Evolutionary conservation across 2,797 vertebrate genomes (phyloP), one percentile per base, ranked within the genome.

Genomic region (Knipowitschia caucasica): DNA sequence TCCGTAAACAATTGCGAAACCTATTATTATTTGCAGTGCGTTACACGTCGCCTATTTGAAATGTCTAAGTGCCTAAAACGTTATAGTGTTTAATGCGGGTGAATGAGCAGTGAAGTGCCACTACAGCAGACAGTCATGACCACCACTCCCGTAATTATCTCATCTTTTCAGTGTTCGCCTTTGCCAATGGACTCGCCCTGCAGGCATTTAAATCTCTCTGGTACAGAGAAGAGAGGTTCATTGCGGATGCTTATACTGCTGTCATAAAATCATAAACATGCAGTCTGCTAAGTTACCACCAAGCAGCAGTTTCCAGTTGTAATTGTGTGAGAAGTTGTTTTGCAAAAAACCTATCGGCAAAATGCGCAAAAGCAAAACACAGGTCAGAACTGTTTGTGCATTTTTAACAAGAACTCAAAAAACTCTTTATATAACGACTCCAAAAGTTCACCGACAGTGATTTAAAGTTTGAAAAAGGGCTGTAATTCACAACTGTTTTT

Each of bases 31-130:
- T 46, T 50, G 10, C 30, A 25, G 52, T 43, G 3, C 5, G 10
- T 50, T 12, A 2, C 56, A 27, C 44, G 34, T 36, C 38, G 55
- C 44, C 36, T 62, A 62, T 69, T 61, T 72, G 20, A 29, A 21
- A 67, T 51, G 40, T n/a, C 30, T 4, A 10, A 43, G 35, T 4
- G 30, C 69, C 56, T 34, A 1, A 3, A 73, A 69, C 55, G 10
- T 31, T 26, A 49, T 45, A n/a, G 55, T 62, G 42, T 27, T 60
- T 77, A 78, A 77, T 66, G 53, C 4, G 63, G 64, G 64, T 42
- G 56, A 50, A 49, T 67, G 33, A 66, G 71, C 50, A 67, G 64
- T 71, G 72, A 82, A 78, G 65, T 57, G 50, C 27, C 51, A 39
- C 62, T 72, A 27, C 57, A 52, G 67, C 61, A 61, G 36, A 39